phyloP scores from a whole-genome alignment of 2,797 vertebrate species.

The Lycodopsis pacificus region DNA sequence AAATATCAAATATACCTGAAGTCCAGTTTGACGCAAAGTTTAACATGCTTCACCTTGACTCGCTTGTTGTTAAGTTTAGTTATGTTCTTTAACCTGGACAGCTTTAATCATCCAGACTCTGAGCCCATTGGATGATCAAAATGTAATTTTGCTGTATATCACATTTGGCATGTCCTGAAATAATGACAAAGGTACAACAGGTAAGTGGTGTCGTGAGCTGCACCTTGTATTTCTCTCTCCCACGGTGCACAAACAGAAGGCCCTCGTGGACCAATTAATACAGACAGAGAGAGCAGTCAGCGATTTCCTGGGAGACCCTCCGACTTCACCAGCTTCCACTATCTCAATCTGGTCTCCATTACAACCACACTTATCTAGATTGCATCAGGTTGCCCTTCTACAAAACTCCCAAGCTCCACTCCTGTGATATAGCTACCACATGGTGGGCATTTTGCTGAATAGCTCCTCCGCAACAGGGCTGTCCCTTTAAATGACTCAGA shows the following conservation, averaged over 20 bases:
- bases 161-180: slow-evolving; percentile 14
- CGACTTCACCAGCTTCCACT: slow-evolving; percentile 80
- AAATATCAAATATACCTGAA: slow-evolving; percentile 13
- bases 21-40: slow-evolving; percentile 13
- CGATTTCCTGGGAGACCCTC: slow-evolving; percentile 86
- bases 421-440: slow-evolving; percentile 48
- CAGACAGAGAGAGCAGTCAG: slow-evolving; percentile 83
- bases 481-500: slow-evolving; percentile 57
- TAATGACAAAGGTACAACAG: slow-evolving; percentile 47
- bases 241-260: slow-evolving; percentile 80
- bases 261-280: slow-evolving; percentile 88
- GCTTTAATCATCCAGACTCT: slow-evolving; percentile 1
- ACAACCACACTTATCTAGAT: slow-evolving; percentile 84
- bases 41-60: not conserved
- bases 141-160: slow-evolving; percentile 7
- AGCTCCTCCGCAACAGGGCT: slow-evolving; percentile 37
- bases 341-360: slow-evolving; percentile 84
- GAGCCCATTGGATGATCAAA: not conserved
- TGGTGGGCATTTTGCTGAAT: slow-evolving; percentile 65
- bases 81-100: slow-evolving; percentile 1
- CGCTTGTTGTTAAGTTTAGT: not conserved
- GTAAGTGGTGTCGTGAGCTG: slow-evolving; percentile 64
- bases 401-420: slow-evolving; percentile 69
- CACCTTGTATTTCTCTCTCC: slow-evolving; percentile 76
- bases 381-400: slow-evolving; percentile 86